These are phyloP conservation scores for Motacilla alba DNA, from an alignment of 2,113 vertebrate genomes.

Conservation along the genomic window DNA sequence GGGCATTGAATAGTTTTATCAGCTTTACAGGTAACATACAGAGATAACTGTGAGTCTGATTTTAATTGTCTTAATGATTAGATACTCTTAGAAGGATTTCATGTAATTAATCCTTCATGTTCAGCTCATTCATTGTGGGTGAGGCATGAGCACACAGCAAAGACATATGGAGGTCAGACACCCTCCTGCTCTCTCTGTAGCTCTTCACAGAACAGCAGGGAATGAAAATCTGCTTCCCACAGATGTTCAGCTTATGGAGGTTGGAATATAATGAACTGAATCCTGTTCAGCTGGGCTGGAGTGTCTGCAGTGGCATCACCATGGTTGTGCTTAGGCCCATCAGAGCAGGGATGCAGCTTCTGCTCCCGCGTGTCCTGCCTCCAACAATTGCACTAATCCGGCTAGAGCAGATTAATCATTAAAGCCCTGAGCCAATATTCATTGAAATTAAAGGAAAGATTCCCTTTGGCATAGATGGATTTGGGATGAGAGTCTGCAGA, in stretches of 20 bases:
- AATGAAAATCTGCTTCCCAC: slow-evolving; percentile 24
- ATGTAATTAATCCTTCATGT: not conserved
- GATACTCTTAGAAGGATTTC: slow-evolving; percentile 28
- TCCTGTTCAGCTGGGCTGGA: not conserved
- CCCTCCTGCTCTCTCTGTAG: slow-evolving; percentile 3
- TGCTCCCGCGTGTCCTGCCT: not conserved
- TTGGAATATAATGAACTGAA: not conserved
- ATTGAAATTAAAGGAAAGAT: not conserved
- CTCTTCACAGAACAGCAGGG: not conserved
- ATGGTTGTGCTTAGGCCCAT: fast-evolving
- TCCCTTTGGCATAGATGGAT: not conserved
- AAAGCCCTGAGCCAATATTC: not conserved
- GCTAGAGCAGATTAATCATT: not conserved
- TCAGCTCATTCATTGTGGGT: not conserved
- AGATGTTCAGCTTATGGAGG: not conserved
- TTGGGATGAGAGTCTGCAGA: not conserved
- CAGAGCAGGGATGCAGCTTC: not conserved
- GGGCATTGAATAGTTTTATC: not conserved
- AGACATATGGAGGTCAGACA: not conserved
- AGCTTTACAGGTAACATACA: not conserved
- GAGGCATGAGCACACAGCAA: not conserved
- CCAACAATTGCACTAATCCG: not conserved
- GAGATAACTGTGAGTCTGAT: not conserved
- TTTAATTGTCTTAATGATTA: slow-evolving; percentile 41
- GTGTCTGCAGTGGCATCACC: not conserved